Base-by-base conservation (phyloP, 1,140 invertebrate genomes). In the Lasioglossum baleicum region DNA sequence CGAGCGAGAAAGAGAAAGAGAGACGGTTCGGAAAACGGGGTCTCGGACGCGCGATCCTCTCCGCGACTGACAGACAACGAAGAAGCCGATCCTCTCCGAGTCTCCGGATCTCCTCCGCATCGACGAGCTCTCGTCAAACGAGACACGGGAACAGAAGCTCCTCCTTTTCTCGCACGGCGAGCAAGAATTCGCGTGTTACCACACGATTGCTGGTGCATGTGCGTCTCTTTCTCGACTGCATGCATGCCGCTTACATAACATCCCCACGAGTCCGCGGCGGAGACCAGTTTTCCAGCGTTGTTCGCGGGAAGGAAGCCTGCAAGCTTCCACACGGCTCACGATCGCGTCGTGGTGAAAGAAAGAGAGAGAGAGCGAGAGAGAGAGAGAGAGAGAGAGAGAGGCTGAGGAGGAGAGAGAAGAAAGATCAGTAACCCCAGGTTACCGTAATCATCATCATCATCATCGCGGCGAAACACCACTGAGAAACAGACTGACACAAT, bases 211-310 rank as follows among this genome's bases (percentile, higher is more conserved):
- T 35, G n/a, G 60, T 42, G 78, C 74, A n/a, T 75, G 67, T 64
- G 56, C 35, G 35, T 35, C 35, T 82, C 53, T 72, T 75, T 60
- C 64, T 51, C 63, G 51, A 82, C 61, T 64, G 42, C 73, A 31
- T 73, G 44, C 58, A 35, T 15, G 17, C 15, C 2, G 73, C 81
- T 86, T 86, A 86, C 81, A 77, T 86, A 86, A 86, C 84, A 83
- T 83, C 58, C 84, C 84, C 74, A 86, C 84, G 56, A 75, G 65
- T 83, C 65, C 70, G 40, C 76, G 73, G 35, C 72, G 35, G 35
- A 69, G 73, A 85, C 51, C 70, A 75, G 66, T 86, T 86, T 35
- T 64, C 48, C 63, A 86, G 65, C 51, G 53, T 86, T 83, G 53
- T 86, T 83, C 66, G 44, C 69, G 76, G 42, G 74, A 83, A 83